These are phyloP conservation scores for Coracias cyanogaster DNA, from an alignment of 2,797 vertebrate genomes.

Conservation along the genomic window DNA sequence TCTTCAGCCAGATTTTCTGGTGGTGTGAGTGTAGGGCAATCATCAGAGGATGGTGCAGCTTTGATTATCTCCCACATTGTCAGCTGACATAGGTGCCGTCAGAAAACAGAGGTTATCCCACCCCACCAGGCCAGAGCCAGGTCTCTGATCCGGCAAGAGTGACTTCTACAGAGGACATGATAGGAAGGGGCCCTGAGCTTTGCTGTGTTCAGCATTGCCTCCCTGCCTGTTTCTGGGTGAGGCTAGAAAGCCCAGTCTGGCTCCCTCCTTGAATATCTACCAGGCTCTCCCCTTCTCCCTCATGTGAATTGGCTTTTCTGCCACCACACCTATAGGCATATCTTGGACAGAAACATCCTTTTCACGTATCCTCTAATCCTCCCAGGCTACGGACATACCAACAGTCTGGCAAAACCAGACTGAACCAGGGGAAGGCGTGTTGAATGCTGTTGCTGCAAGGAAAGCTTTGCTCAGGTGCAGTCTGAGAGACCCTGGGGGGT, in stretches of 20 bases:
- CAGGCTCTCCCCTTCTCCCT: not conserved
- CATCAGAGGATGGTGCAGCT: not conserved
- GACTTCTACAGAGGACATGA: not conserved
- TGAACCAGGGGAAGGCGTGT: not conserved
- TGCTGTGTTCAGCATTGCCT: not conserved
- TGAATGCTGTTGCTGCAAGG: accelerated
- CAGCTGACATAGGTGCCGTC: not conserved
- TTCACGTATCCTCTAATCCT: not conserved
- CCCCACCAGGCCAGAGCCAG: not conserved
- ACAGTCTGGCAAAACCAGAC: accelerated
- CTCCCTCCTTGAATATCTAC: not conserved
- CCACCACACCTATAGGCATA: not conserved
- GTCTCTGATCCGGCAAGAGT: not conserved
- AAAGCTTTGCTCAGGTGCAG: not conserved
- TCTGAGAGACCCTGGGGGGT: not conserved
- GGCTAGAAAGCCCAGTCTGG: not conserved
- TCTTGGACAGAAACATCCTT: not conserved
- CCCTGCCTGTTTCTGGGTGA: not conserved
- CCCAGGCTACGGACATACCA: not conserved
- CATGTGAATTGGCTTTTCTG: not conserved
- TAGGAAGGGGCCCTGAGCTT: not conserved
- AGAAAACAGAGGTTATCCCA: not conserved
- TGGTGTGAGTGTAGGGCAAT: not conserved
- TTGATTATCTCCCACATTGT: not conserved
- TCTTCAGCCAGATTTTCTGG: not conserved